Evolutionary conservation across 2,888 invertebrate genomes (phyloP), one percentile per base, ranked within the genome.

Genomic region (Lysandra coridon): DNA sequence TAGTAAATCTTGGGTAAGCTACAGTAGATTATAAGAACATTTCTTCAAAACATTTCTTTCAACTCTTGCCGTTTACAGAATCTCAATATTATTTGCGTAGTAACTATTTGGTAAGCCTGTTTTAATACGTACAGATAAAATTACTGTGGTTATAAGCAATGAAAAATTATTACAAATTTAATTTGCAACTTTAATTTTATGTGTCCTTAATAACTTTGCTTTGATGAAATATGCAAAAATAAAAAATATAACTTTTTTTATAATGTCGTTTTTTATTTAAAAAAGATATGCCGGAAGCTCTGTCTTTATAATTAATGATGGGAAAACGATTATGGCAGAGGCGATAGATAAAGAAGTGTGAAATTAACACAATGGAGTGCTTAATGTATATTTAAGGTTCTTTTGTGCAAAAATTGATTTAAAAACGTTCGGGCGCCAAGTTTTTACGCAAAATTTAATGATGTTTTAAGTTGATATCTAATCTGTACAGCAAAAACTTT

Each of bases 321-420:
- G 6, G 73, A 73, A 73, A 73, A 73, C 37, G 78, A n/a, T 62
- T 78, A 79, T 80, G 78, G 78, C 78, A 78, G 64, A 81, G 80
- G 79, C 76, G 80, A 79, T 79, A 84, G 84, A 78, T 86, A 84
- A 87, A 87, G 85, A 80, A 82, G 85, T 84, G 85, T 88, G 83
- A 89, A 89, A 89, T 87, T 84, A 84, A 78, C 85, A 85, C 83
- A 85, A 86, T 84, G 81, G 78, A 79, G 81, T 85, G 87, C 87
- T 85, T 85, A 81, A 78, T 62, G 73, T 73, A 73, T 69, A 81
- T 77, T 78, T 83, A 79, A 84, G 82, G 87, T 87, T 87, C 88
- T 88, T 84, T 92, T 90, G 88, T 90, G 82, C 82, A 79, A 85
- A 40, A 88, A 88, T 85, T 83, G 86, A 87, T 89, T 87, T 83